Percentiles rank a stretch among this genome's conserved stretches.
These are phyloP conservation scores for Hemistola chrysoprasaria DNA, from an alignment of 2,888 invertebrate species.

Conservation along the genomic window DNA sequence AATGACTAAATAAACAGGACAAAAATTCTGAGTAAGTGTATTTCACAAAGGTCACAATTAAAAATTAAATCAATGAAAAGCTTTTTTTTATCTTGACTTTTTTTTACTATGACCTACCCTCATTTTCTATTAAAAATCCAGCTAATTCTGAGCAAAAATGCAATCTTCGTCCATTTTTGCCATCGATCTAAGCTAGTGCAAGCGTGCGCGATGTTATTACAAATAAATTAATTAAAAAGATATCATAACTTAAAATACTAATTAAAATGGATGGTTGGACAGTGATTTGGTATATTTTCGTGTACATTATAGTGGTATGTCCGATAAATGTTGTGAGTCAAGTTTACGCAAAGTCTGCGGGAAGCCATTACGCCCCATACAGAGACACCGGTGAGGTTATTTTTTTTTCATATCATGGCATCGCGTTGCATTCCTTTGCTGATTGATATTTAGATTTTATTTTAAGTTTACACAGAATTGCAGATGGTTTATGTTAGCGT, in stretches of 20 bases:
- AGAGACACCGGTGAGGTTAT: constrained; percentile 18
- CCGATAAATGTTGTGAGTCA: constrained; percentile 4
- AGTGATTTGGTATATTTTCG: constrained; percentile 7
- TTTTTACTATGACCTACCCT: no score
- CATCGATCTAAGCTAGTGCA: neutral
- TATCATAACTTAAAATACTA: neutral
- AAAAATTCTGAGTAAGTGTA: no score
- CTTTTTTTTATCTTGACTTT: no score
- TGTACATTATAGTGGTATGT: constrained; percentile 13
- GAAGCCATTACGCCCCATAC: constrained; percentile 3
- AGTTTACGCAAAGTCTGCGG: constrained; percentile 4
- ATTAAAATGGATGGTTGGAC: constrained; percentile 14
- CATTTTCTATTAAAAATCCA: neutral
- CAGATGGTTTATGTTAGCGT: no score
- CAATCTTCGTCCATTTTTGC: constrained; percentile 5
- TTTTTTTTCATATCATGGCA: neutral
- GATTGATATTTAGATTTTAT: no score
- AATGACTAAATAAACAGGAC: no score
- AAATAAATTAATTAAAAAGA: neutral
- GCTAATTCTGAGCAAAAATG: neutral
- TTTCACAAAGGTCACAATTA: no score
- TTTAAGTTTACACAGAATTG: no score
- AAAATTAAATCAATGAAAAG: no score
- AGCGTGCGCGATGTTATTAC: constrained; percentile 1
- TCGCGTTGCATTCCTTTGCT: constrained; percentile 2